Evolutionary conservation across 2,888 invertebrate genomes (phyloP).

Genomic region (Drepanosiphum platanoidis): DNA sequence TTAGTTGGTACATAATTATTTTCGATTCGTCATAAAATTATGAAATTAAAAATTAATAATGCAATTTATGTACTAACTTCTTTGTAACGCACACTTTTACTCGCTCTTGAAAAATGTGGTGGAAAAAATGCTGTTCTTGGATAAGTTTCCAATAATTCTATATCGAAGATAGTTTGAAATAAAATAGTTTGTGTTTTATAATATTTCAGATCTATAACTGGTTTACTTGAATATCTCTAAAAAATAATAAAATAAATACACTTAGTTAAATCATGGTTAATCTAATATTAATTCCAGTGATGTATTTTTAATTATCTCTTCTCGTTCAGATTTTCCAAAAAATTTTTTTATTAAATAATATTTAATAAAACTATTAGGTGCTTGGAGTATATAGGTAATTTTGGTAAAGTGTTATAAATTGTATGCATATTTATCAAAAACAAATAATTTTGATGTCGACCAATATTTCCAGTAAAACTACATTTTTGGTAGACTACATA

Average conservation of each 20-base stretch:
- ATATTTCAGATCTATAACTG: constrained; percentile 31
- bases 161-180: constrained; percentile 53
- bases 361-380: too few relatives aligned
- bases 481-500: too few relatives aligned
- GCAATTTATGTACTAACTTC: constrained; percentile 12
- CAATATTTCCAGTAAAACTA: too few relatives aligned
- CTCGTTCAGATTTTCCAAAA: too few relatives aligned
- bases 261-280: not conserved
- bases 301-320: too few relatives aligned
- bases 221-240: constrained; percentile 44
- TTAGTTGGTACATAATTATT: not conserved
- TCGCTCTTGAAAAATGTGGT: constrained; percentile 20
- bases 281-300: not conserved
- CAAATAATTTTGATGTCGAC: too few relatives aligned
- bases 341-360: too few relatives aligned
- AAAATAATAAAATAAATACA: not conserved
- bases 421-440: too few relatives aligned
- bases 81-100: constrained; percentile 31
- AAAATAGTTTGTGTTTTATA: constrained; percentile 55
- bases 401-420: too few relatives aligned
- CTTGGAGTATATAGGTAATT: too few relatives aligned
- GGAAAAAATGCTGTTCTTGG: constrained; percentile 53
- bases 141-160: constrained; percentile 41
- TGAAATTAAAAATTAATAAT: not conserved
- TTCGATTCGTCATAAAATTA: not conserved